phyloP scores from a whole-genome alignment of 2,797 vertebrate genomes.

The Knipowitschia caucasica region DNA sequence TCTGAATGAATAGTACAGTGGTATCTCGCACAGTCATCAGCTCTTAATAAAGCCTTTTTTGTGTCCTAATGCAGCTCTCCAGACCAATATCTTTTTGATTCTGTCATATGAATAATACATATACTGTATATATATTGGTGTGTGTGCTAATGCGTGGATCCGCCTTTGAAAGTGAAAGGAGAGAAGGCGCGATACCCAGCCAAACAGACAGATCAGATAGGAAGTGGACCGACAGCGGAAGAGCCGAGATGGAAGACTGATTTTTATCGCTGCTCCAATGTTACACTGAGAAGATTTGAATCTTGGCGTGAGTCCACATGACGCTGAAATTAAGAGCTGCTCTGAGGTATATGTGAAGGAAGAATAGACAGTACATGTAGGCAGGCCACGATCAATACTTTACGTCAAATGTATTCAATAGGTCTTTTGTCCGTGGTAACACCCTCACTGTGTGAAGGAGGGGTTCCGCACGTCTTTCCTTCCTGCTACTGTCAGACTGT shows the following conservation, averaged over 20 bases:
- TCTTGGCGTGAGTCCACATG: slow-evolving; percentile 37
- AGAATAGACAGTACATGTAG: slow-evolving; percentile 15
- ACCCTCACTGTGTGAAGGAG: too few species aligned
- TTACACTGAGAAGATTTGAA: slow-evolving; percentile 53
- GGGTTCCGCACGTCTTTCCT: too few species aligned
- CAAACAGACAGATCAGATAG: slow-evolving; percentile 49
- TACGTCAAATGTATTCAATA: slow-evolving; percentile 18
- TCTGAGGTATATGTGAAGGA: slow-evolving; percentile 10
- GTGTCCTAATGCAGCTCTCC: slow-evolving; percentile 12
- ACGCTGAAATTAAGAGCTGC: slow-evolving; percentile 40
- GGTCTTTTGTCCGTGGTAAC: slow-evolving; percentile 23
- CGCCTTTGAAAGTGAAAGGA: slow-evolving; percentile 30
- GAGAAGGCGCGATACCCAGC: slow-evolving; percentile 31
- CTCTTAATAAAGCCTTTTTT: slow-evolving; percentile 12
- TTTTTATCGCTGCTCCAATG: slow-evolving; percentile 52
- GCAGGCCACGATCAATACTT: slow-evolving; percentile 3
- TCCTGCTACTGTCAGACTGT: too few species aligned
- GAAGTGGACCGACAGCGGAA: slow-evolving; percentile 52
- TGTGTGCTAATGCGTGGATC: slow-evolving; percentile 13
- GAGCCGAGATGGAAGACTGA: slow-evolving; percentile 57
- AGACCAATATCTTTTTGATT: slow-evolving; percentile 17
- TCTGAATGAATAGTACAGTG: slow-evolving; percentile 15
- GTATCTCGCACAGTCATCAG: slow-evolving; percentile 20
- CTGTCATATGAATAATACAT: slow-evolving; percentile 12
- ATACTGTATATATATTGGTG: slow-evolving; percentile 1